Base-by-base conservation (phyloP, 1,140 invertebrate genomes). In the Drosophila carrolli region DNA sequence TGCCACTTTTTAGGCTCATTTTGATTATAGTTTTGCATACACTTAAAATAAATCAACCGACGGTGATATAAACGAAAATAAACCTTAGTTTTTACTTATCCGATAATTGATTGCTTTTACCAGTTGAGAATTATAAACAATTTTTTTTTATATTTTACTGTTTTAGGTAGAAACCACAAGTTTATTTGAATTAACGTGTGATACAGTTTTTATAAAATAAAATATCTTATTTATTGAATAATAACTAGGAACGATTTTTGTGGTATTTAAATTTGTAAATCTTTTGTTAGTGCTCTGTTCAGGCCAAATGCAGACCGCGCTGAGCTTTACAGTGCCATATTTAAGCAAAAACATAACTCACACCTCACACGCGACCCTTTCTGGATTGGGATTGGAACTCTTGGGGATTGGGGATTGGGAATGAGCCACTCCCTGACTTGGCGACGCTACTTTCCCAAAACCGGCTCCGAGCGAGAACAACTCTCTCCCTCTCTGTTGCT, bases 371-470 rank as follows among this genome's bases (percentile, higher is more conserved):
- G 75, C 84, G 23, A 60, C 51, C 37, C 35, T 51, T 62, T 54
- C 19, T 38, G 53, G 40, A 27, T 27, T 44, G 23, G 47, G 56
- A 23, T 23, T 23, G 23, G 35, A 37, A 14, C 58, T 35, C 46
- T 13, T 51, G 50, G 44, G 46, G 62, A 47, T 38, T 57, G 56
- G 46, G 65, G 23, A 57, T 10, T 32, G 46, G 65, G 23, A 57
- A 10, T 32, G 50, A 58, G 73, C 78, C 82, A 86, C 82, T 88
- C 82, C 83, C 78, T 76, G 43, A 77, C 78, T 75, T 40, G 68
- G 62, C 46, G 75, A 68, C 61, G 62, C 46, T 70, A 68, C 61
- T 79, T 74, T 66, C 66, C 48, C 41, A 61, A 75, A 74, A 72
- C 72, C 73, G 74, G 66, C 75, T 77, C 37, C 43, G 60, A n/a